These are phyloP conservation scores for Goniozus legneri DNA, from an alignment of 1,140 invertebrate species.

Conservation along the genomic window DNA sequence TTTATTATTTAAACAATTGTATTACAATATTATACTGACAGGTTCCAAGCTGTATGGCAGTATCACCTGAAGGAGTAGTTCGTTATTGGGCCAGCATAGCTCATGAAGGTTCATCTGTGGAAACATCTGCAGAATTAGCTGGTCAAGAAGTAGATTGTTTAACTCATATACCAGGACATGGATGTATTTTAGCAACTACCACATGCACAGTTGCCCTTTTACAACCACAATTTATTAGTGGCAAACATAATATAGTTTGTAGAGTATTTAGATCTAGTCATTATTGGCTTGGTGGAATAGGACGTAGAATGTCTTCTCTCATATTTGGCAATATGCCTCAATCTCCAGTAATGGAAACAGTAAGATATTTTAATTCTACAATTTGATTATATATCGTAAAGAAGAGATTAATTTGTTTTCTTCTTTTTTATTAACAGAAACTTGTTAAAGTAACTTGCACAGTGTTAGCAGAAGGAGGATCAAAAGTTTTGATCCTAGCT, in stretches of 20 bases:
- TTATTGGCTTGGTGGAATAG: slow-evolving; percentile 85
- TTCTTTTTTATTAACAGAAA: slow-evolving; percentile 52
- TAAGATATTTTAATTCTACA: slow-evolving; percentile 46
- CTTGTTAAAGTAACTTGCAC: slow-evolving; percentile 59
- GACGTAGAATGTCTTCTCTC: slow-evolving; percentile 78
- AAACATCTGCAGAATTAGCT: slow-evolving; percentile 75
- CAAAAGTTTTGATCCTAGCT: slow-evolving; percentile 64
- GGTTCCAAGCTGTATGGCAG: slow-evolving; percentile 84
- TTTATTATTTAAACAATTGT: not conserved
- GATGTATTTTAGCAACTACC: slow-evolving; percentile 85
- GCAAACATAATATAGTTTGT: slow-evolving; percentile 67
- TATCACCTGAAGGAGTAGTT: slow-evolving; percentile 88
- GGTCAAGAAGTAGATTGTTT: slow-evolving; percentile 81
- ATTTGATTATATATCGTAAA: not conserved
- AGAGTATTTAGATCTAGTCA: slow-evolving; percentile 72
- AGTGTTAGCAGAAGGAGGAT: slow-evolving; percentile 45
- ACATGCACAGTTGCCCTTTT: slow-evolving; percentile 83
- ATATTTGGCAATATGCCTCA: slow-evolving; percentile 81
- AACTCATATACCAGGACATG: slow-evolving; percentile 65
- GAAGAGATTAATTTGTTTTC: not conserved
- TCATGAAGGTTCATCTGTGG: slow-evolving; percentile 81
- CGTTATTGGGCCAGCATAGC: slow-evolving; percentile 88
- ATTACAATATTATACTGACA: slow-evolving; percentile 20
- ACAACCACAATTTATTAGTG: slow-evolving; percentile 58
- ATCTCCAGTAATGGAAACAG: slow-evolving; percentile 71